Evolutionary conservation across 2,888 invertebrate species (phyloP), one percentile per base, ranked within the genome.

Genomic region (Ennomos erosarius): DNA sequence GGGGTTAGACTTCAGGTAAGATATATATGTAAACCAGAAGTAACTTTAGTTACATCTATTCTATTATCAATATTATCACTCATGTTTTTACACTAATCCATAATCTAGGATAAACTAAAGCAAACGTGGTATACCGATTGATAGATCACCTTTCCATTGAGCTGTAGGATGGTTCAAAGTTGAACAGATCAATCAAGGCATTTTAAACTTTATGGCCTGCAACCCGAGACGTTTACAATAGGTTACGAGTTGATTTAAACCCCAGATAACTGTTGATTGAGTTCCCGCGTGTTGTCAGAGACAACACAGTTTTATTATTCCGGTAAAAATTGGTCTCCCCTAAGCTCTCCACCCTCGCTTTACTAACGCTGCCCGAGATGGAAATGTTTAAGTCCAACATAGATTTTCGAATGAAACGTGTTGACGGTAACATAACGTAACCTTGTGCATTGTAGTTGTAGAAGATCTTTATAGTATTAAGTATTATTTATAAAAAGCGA

Each of bases 281-380:
- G 62, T 55, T 39, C 59, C 59, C 57, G 39, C 63, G 64, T 76
- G 78, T 81, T 79, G 79, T 81, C 76, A 71, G 48, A 77, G 79
- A 69, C 71, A 80, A 84, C 81, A 84, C 81, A 82, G 70, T 81
- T 81, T 81, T 85, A 85, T 84, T 85, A 77, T 81, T 75, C 72
- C 72, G 75, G 78, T 79, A 84, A 84, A 85, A 81, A 81, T 57
- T 65, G 58, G 74, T 71, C 68, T 80, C 84, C 85, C 80, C 70
- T 64, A 69, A 62, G 62, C 42, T 68, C 69, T 26, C 26, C 77
- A 78, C 88, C 89, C 87, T 81, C 68, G 56, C 64, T 74, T 69
- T 64, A 61, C 62, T 64, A 62, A 59, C 63, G 62, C 67, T 66
- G 43, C 45, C 49, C 35, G 76, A 71, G 76, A 75, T 66, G 69